These are phyloP conservation scores for Acropternis orthonyx DNA, from an alignment of 2,797 vertebrate genomes.

Conservation along the genomic window DNA sequence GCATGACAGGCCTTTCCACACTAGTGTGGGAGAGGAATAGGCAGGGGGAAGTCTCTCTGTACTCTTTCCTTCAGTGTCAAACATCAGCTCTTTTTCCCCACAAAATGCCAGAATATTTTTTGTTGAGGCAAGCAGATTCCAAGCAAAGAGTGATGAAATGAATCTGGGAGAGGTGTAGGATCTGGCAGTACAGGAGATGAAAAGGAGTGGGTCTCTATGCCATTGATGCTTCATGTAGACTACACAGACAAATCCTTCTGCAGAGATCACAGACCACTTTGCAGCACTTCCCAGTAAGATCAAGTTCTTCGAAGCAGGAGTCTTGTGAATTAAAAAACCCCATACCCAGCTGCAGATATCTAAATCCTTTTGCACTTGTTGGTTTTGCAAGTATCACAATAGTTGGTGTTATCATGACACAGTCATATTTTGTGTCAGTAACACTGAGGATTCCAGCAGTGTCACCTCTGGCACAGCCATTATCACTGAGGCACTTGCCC, in stretches of 20 bases:
- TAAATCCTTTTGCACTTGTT: neutral
- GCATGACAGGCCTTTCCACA: neutral
- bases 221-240: neutral
- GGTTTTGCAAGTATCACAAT: neutral
- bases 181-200: neutral
- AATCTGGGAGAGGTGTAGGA: neutral
- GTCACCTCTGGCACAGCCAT: neutral
- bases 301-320: neutral
- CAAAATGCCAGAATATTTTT: neutral
- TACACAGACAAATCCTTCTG: neutral
- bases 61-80: neutral
- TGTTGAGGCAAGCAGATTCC: neutral
- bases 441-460: neutral
- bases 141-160: neutral
- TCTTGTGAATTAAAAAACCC: neutral
- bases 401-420: rapidly evolving
- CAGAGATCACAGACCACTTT: neutral
- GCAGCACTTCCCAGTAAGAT: neutral
- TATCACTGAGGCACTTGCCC: neutral
- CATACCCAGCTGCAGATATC: neutral
- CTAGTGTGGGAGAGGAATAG: neutral
- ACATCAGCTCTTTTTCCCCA: neutral
- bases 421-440: neutral
- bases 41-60: neutral
- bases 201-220: neutral